Base-by-base conservation (phyloP, 2,888 invertebrate genomes). In the Cyaniris semiargus region DNA sequence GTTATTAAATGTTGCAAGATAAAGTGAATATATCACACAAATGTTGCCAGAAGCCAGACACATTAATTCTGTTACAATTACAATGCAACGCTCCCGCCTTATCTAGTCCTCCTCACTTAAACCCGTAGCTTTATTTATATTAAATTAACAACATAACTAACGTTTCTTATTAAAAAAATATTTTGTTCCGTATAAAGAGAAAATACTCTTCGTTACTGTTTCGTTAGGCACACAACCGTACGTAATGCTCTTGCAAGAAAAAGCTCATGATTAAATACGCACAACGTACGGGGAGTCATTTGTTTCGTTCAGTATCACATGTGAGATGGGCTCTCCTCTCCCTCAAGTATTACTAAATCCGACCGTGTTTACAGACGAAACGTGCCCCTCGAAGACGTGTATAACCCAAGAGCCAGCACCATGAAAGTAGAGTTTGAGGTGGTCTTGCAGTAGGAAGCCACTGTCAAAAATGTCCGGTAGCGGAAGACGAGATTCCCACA, bases 271-370 rank as follows among this genome's bases (percentile, higher is more conserved):
- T 34, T 38, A 71, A 71, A 71, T 38, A 71, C 38, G 38, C 34
- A 71, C 38, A 71, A 18, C 38, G 48, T 66, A 70, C 60, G 53
- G 76, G 76, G 76, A 27, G 48, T 66, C 34, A 70, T 76, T 66
- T 34, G 31, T 70, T 48, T 76, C 48, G n/a, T 48, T 53, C 21
- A 53, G 13, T 48, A 76, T 44, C 27, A 53, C 8, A 53, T 27
- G 21, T 4, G 48, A 74, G 21, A 74, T 48, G 23, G 44, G 48
- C 66, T 66, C 34, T 18, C 15, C 8, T 21, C 66, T 74, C 74
- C 74, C 75, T 79, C 78, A 78, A 79, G 77, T 76, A 77, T 82
- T 81, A 84, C 86, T 89, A 89, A 90, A 83, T 84, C 85, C 84
- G 86, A 87, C 84, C 84, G 84, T 84, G 79, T 78, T 78, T 78